Conservation (phyloP, 2,113 vertebrate species). For the Raja brachyura region DNA sequence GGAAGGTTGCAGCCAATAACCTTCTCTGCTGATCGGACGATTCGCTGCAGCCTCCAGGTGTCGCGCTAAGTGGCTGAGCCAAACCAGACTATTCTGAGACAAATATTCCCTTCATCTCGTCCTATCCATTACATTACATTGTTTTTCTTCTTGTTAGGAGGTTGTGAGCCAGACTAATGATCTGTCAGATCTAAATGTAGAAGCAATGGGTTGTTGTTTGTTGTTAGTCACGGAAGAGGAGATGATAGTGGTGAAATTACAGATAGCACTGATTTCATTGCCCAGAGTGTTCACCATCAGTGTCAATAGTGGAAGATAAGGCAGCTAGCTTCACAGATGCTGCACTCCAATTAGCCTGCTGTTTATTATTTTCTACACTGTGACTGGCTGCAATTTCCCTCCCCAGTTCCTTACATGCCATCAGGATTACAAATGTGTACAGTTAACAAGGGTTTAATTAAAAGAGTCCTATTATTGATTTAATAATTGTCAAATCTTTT, state of each 20-base stretch:
- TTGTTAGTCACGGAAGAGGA: neutral
- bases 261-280: neutral
- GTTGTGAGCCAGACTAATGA: neutral
- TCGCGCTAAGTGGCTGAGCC: too few species aligned
- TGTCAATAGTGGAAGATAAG: neutral
- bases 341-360: neutral
- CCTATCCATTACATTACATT: neutral
- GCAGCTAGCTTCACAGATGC: neutral
- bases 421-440: neutral
- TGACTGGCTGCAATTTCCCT: neutral
- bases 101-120: too few species aligned
- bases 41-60: too few species aligned
- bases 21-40: too few species aligned
- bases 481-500: neutral
- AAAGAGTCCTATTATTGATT: neutral
- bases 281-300: neutral
- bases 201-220: neutral
- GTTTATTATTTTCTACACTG: neutral
- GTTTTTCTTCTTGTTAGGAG: neutral
- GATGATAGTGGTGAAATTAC: neutral
- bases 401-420: neutral
- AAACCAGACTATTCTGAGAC: too few species aligned
- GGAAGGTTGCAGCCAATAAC: too few species aligned
- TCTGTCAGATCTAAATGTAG: neutral
- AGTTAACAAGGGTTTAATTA: constrained; percentile 4